Evolutionary conservation across 2,797 vertebrate genomes (phyloP).

Genomic region (Notoglanidium macrostoma): DNA sequence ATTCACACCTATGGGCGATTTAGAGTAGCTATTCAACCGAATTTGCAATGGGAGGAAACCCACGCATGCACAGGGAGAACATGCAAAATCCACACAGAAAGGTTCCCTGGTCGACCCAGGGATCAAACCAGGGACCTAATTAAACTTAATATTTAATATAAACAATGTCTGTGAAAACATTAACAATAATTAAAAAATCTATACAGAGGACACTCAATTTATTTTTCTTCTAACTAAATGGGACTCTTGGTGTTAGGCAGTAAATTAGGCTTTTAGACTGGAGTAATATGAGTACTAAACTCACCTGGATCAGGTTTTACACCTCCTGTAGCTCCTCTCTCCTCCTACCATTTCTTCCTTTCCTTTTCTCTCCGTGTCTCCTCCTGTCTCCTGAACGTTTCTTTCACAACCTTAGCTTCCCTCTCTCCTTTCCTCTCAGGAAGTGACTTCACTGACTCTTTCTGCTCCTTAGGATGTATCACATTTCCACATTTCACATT

Average conservation of each 20-base stretch:
- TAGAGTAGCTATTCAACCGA: too few relatives aligned
- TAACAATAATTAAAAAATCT: too few relatives aligned
- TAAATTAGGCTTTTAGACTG: too few relatives aligned
- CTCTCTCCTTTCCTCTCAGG: background rate
- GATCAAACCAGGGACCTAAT: too few relatives aligned
- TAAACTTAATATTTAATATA: background rate
- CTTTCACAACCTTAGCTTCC: background rate
- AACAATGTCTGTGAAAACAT: background rate
- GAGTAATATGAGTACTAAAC: background rate
- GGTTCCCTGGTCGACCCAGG: too few relatives aligned
- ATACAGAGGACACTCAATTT: too few relatives aligned
- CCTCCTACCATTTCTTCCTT: background rate
- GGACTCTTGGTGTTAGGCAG: background rate
- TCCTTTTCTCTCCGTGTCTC: background rate
- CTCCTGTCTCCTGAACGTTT: constrained; percentile 11
- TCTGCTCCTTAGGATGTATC: too few relatives aligned
- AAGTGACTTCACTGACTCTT: background rate
- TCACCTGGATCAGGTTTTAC: background rate
- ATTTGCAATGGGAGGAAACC: too few relatives aligned
- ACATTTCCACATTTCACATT: background rate
- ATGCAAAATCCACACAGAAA: too few relatives aligned
- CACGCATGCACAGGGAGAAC: too few relatives aligned
- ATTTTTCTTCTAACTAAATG: background rate
- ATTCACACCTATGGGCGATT: too few relatives aligned
- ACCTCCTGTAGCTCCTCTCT: background rate